phyloP scores from a whole-genome alignment of 2,113 vertebrate genomes.

The Pardalotus punctatus region DNA sequence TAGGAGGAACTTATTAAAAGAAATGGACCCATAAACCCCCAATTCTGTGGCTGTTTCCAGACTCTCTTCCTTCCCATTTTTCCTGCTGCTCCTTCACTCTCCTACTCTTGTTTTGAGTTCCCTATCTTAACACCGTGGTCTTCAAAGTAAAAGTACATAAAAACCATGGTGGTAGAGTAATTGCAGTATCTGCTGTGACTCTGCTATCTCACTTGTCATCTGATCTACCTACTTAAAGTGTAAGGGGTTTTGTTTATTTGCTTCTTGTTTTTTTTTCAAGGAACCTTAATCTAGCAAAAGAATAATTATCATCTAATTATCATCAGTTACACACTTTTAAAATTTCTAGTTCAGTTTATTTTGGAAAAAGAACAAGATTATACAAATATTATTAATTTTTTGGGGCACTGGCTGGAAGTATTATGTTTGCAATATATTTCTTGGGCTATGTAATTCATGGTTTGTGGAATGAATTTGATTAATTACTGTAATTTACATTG shows the following conservation, averaged over 20 bases:
- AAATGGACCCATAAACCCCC: not conserved
- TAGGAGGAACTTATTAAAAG: not conserved
- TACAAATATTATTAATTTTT: not conserved
- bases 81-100: not conserved
- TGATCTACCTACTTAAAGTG: not conserved
- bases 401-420: not conserved
- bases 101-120: not conserved
- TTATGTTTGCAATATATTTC: not conserved
- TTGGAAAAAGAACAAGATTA: not conserved
- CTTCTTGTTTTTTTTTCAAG: not conserved
- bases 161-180: not conserved
- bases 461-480: not conserved
- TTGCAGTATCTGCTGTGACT: not conserved
- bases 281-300: not conserved
- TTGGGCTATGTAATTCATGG: not conserved
- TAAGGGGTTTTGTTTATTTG: not conserved
- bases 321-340: not conserved
- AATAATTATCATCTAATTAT: not conserved
- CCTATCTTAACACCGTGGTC: not conserved
- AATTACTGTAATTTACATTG: not conserved
- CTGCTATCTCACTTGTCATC: not conserved
- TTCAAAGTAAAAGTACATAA: not conserved
- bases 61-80: not conserved
- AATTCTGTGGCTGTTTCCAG: not conserved
- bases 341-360: not conserved